Evolutionary conservation across 2,888 invertebrate genomes (phyloP), one percentile per base, ranked within the genome.

Genomic region (Ophonus ardosiacus): DNA sequence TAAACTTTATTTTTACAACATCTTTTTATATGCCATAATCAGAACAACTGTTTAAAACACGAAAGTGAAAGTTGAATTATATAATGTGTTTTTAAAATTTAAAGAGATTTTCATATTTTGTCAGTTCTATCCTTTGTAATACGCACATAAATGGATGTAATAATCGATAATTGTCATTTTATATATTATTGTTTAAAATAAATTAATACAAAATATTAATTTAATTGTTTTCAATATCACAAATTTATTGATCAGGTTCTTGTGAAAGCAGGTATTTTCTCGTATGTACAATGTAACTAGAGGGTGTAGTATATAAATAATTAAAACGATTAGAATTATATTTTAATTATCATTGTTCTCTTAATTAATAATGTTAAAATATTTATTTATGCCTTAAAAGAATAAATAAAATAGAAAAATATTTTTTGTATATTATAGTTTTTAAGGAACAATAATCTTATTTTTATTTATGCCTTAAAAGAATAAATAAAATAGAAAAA

Each of bases 1-100:
- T 78, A 78, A 84, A 84, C 17, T 18, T 80, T 59, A 38, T 61
- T 80, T 80, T 80, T 80, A 17, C 15, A n/a, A 38, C 24, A 80
- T 38, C 10, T 80, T 43, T 56, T 76, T 71, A 15, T 71, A 71
- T 71, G 71, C 17, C 15, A 71, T 71, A 71, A 71, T 31, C 38
- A 31, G 71, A 18, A 71, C 43, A n/a, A 13, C 18, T 76, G 21
- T 76, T 51, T 76, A 10, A 78, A n/a, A 57, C 56, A 31, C 24
- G 51, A 76, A 76, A 78, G 78, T 78, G 57, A 57, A 78, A 78
- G 59, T 24, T n/a, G 4, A 78, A 31, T 56, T 13, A 51, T 18
- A 76, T 8, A 43, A 71, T 17, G 8, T 10, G 15, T 68, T 68
- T 71, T 71, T 10, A 63, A 10, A 7, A 63, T 24, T 63, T 24